A percentile compares a stretch with the other conserved stretches of the same genome.
Evolutionary conservation across 2,113 vertebrate genomes (phyloP).

Genomic region (Callithrix jacchus): DNA sequence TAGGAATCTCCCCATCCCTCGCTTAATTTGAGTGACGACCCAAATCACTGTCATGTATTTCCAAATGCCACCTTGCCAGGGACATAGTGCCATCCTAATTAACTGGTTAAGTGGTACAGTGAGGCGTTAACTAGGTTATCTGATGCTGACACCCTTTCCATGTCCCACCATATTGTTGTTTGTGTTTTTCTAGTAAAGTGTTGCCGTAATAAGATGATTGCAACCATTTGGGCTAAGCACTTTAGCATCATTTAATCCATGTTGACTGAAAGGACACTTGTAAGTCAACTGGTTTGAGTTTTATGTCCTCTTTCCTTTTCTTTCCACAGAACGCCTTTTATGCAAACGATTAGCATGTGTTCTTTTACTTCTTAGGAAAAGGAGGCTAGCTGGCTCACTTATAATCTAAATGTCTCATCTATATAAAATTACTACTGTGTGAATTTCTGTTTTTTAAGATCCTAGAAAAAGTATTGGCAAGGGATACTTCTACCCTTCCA

Average conservation of each 20-base stretch:
- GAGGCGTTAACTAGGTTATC: background rate
- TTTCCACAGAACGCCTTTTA: background rate
- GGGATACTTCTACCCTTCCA: background rate
- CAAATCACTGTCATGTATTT: background rate
- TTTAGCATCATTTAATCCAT: background rate
- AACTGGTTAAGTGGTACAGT: background rate
- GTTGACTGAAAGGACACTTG: background rate
- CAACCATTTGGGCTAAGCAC: background rate
- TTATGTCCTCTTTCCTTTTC: background rate
- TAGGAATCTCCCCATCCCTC: background rate
- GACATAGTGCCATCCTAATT: background rate
- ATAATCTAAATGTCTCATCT: constrained; percentile 29
- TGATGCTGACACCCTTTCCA: background rate
- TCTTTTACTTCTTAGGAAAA: constrained; percentile 37
- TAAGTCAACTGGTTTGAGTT: background rate
- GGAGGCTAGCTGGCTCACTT: background rate
- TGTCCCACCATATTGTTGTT: background rate
- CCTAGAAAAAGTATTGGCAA: constrained; percentile 25
- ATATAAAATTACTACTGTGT: background rate
- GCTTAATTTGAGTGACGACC: background rate
- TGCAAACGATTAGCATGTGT: background rate
- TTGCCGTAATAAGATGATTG: background rate
- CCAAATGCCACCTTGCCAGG: background rate
- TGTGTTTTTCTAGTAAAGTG: background rate
- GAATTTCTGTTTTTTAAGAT: constrained; percentile 44